These are phyloP conservation scores for Crocallis elinguaria DNA, from an alignment of 2,888 invertebrate genomes.

Conservation along the genomic window DNA sequence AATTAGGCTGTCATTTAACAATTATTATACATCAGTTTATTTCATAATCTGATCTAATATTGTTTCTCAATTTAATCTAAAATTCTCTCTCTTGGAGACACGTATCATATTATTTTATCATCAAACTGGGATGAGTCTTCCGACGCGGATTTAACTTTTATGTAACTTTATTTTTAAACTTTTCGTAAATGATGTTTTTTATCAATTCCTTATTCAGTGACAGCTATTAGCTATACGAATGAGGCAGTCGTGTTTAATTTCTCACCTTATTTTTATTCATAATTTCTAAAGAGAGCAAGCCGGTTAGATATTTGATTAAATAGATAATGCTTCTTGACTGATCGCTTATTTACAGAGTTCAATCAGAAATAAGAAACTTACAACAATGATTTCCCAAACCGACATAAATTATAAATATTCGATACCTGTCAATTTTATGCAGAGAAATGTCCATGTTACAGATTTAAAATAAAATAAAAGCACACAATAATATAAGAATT, in stretches of 20 bases:
- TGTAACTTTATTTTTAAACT: neutral
- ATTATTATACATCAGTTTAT: neutral
- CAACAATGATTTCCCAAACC: no score
- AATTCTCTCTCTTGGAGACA: no score
- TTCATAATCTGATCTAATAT: neutral
- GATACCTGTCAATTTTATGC: neutral
- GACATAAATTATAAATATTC: no score
- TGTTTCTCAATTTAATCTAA: no score
- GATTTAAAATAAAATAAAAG: no score
- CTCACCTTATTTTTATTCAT: neutral
- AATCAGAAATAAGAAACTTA: no score
- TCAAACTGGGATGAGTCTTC: neutral
- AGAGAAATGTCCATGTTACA: neutral
- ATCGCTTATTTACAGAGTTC: no score
- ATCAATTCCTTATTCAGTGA: slow-evolving; percentile 9
- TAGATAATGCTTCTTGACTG: no score
- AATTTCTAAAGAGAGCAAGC: neutral
- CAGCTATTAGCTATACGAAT: neutral
- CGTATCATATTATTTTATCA: no score
- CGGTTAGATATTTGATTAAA: neutral
- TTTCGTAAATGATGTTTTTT: slow-evolving; percentile 2
- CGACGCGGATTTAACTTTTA: slow-evolving; percentile 2
- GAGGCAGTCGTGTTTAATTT: neutral
- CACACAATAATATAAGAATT: no score
- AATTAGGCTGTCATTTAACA: slow-evolving; percentile 12